Conservation (phyloP, 2,113 vertebrate genomes). For the Syrrhaptes paradoxus region DNA sequence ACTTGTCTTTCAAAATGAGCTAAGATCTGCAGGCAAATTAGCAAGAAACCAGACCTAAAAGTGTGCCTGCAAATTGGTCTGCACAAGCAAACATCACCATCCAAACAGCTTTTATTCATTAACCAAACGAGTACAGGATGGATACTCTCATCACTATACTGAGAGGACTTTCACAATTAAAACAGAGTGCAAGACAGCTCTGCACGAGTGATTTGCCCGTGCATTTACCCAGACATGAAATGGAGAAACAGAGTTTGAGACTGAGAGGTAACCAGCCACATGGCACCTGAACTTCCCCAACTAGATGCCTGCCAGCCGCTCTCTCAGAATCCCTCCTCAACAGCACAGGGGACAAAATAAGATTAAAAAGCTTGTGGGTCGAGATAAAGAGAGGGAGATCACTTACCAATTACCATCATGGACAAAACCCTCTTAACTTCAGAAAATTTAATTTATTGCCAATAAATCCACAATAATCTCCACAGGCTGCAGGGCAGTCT, state of each 20-base stretch:
- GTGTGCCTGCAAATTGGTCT: neutral
- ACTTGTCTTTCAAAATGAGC: neutral
- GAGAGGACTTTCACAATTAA: neutral
- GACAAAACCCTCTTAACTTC: too few relatives aligned
- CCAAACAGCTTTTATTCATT: neutral
- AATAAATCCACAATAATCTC: too few relatives aligned
- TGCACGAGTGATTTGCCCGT: neutral
- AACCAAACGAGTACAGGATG: neutral
- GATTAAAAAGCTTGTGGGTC: neutral
- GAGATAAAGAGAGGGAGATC: neutral
- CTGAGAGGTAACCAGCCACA: neutral
- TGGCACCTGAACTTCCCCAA: neutral
- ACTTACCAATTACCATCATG: neutral
- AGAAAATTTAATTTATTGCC: too few relatives aligned
- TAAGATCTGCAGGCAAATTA: neutral
- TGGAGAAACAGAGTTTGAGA: neutral
- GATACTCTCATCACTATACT: too few relatives aligned
- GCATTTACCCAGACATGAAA: neutral
- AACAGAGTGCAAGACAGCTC: neutral
- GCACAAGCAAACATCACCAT: neutral
- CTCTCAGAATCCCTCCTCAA: neutral
- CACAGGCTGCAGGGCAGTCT: neutral
- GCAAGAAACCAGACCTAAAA: neutral
- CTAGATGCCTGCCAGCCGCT: neutral
- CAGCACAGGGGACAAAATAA: neutral